phyloP scores from a whole-genome alignment of 2,888 invertebrate genomes.

The Noctua janthe region DNA sequence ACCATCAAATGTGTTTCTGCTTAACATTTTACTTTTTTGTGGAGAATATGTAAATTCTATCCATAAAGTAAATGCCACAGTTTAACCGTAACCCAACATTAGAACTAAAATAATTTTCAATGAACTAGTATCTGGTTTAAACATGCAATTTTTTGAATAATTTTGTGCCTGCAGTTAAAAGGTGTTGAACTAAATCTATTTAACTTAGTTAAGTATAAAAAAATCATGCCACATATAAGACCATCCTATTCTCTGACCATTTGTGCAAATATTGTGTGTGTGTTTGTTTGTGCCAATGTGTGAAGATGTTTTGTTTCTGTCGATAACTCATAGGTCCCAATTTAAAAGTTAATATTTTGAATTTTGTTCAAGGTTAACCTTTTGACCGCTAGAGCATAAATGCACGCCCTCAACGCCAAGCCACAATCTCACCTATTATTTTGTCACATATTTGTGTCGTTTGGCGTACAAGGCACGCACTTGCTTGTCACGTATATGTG shows the following conservation, averaged over 20 bases:
- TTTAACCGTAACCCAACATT: conserved; percentile 1
- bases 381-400: too few species aligned
- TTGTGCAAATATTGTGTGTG: conserved; percentile 33
- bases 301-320: conserved; percentile 37
- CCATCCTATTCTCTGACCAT: conserved; percentile 63
- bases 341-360: conserved; percentile 17
- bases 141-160: conserved; percentile 14
- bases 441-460: too few species aligned
- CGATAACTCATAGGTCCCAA: conserved; percentile 3
- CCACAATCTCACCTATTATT: too few species aligned
- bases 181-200: conserved; percentile 34
- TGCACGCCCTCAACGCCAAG: too few species aligned
- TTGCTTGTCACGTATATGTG: too few species aligned
- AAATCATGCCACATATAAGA: conserved; percentile 58
- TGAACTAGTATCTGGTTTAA: neutral
- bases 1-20: neutral
- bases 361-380: conserved; percentile 9
- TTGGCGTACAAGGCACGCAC: too few species aligned
- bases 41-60: neutral
- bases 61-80: neutral
- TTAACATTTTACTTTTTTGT: neutral
- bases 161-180: conserved; percentile 44
- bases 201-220: conserved; percentile 54
- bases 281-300: conserved; percentile 41
- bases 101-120: neutral